Percentiles rank a stretch among this genome's conserved stretches.
Evolutionary conservation across 2,113 vertebrate species (phyloP).

Genomic region (Thermophis baileyi): DNA sequence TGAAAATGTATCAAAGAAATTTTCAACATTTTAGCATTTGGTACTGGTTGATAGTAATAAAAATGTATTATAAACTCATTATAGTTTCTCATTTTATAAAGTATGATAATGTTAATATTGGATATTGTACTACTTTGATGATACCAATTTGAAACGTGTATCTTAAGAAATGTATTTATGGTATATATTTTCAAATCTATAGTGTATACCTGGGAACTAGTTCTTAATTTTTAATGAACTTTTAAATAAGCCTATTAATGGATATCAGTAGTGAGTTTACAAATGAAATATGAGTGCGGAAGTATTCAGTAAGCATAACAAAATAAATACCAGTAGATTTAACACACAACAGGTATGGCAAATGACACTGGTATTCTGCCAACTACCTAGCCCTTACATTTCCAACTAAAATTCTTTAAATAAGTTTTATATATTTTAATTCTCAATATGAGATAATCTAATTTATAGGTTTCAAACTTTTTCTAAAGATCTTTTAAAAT

Average conservation of each 20-base stretch:
- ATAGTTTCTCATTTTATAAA: neutral
- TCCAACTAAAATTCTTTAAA: slow-evolving; percentile 10
- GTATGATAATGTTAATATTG: neutral
- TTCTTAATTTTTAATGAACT: slow-evolving; percentile 10
- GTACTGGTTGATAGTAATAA: slow-evolving; percentile 14
- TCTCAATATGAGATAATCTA: slow-evolving; percentile 22
- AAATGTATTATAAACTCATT: neutral
- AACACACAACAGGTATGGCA: neutral
- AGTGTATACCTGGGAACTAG: neutral
- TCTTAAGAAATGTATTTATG: neutral
- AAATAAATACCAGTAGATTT: slow-evolving; percentile 11
- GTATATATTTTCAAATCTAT: neutral
- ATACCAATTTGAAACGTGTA: slow-evolving; percentile 4
- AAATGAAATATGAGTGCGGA: slow-evolving; percentile 12
- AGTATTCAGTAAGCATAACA: slow-evolving; percentile 1
- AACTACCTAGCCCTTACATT: neutral
- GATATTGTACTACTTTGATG: neutral
- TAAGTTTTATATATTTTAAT: slow-evolving; percentile 26
- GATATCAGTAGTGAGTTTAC: neutral
- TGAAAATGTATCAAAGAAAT: slow-evolving; percentile 14
- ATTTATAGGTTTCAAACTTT: slow-evolving; percentile 16
- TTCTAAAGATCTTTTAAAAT: slow-evolving; percentile 2
- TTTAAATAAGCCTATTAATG: neutral
- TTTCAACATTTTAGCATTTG: neutral
- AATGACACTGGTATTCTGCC: neutral